Conservation (phyloP, 2,797 vertebrate species). For the Syngnathus acus region DNA sequence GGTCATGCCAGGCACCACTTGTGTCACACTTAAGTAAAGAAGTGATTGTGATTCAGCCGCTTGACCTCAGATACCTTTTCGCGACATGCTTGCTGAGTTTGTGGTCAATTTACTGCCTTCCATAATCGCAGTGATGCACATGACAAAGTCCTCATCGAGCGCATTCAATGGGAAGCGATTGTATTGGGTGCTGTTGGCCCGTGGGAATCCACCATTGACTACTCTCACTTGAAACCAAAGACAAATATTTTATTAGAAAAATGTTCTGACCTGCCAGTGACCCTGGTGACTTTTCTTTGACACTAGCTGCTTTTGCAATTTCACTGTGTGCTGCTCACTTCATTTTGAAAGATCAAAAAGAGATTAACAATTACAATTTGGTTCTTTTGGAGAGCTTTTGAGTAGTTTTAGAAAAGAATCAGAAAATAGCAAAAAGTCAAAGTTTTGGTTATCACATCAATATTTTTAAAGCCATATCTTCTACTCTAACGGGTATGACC, state of each 20-base stretch:
- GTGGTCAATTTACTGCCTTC: slow-evolving; percentile 39
- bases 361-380: not conserved
- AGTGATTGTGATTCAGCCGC: slow-evolving; percentile 36
- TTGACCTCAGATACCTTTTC: slow-evolving; percentile 47
- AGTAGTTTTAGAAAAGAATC: not conserved
- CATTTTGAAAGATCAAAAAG: slow-evolving; percentile 33
- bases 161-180: slow-evolving; percentile 50
- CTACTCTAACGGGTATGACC: too few species aligned
- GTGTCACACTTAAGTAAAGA: slow-evolving; percentile 18
- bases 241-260: slow-evolving; percentile 50
- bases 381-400: too few species aligned
- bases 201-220: slow-evolving; percentile 48
- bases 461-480: not conserved
- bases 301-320: not conserved
- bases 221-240: slow-evolving; percentile 52
- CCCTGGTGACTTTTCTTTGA: slow-evolving; percentile 29
- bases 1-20: slow-evolving; percentile 18
- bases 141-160: slow-evolving; percentile 64
- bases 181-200: slow-evolving; percentile 36
- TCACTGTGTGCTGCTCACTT: not conserved
- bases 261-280: slow-evolving; percentile 53
- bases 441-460: not conserved
- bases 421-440: not conserved
- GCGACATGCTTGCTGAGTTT: slow-evolving; percentile 37
- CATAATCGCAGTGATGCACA: slow-evolving; percentile 43